Conservation (phyloP, 2,113 vertebrate genomes). For the Eurypyga helias region DNA sequence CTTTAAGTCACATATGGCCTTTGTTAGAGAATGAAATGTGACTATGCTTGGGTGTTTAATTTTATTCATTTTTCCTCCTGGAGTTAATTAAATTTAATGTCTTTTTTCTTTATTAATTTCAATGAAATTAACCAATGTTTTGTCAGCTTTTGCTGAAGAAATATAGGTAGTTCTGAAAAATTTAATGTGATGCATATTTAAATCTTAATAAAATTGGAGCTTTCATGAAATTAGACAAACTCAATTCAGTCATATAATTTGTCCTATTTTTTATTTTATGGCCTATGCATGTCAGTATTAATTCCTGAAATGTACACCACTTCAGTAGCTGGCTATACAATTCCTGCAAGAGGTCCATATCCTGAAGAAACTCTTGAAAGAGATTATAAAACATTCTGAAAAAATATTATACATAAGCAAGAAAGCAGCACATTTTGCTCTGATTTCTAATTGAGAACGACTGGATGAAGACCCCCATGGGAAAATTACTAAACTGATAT, state of each 20-base stretch:
- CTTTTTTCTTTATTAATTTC: background rate
- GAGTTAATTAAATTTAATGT: background rate
- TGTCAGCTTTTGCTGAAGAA: background rate
- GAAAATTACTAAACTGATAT: background rate
- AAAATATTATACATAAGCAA: background rate
- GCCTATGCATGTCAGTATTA: background rate
- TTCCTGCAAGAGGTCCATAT: constrained; percentile 49
- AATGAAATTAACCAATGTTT: background rate
- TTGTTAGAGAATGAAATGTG: background rate
- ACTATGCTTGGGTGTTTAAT: background rate
- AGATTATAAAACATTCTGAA: background rate
- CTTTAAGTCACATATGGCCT: background rate
- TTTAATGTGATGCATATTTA: background rate
- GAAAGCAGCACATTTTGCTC: background rate
- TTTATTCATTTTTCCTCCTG: background rate
- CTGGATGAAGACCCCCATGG: background rate
- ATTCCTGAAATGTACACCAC: constrained; percentile 28
- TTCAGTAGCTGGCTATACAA: constrained; percentile 7
- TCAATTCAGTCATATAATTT: background rate
- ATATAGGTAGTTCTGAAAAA: background rate
- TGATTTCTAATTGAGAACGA: background rate
- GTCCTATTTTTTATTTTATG: background rate
- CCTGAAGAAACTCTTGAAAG: constrained; percentile 35
- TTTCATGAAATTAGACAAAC: background rate
- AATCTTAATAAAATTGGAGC: background rate